Base-by-base conservation (phyloP, 2,888 invertebrate genomes). In the Diloba caeruleocephala region DNA sequence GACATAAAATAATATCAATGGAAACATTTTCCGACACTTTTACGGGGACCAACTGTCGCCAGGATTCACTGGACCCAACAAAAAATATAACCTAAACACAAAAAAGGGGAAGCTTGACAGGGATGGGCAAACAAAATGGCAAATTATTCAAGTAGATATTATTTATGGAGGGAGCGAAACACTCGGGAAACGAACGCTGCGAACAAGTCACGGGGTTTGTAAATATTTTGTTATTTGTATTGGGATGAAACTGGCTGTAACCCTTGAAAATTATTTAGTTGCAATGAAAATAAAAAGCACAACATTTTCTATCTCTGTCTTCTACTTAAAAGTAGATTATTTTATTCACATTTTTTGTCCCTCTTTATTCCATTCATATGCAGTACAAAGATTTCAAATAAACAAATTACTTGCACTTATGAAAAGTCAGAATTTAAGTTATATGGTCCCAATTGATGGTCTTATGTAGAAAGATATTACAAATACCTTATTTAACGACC, bases 81-180 rank as follows among this genome's bases (percentile, higher is more conserved):
- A 42, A 53, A 44, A 58, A 51, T 38, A 59, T 13, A 37, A 21
- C 14, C n/a, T 7, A 17, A 42, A 29, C 9, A 14, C 25, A 1
- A 38, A 34, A 42, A 36, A 52, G 34, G 3, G 23, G 0, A 26
- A 14, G n/a, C 60, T 44, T 31, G 36, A 41, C 48, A 37, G 17
- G 26, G 17, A 32, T 28, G 36, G 29, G 39, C 29, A 46, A 7
- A 65, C 38, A 65, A 69, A 59, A 56, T 58, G 49, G 49, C 33
- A 53, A 60, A 71, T 73, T 70, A 76, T 74, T 70, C 68, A 75
- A 54, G 53, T 51, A 48, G 51, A 68, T 55, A 56, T 69, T 74
- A 76, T 75, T 74, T 71, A 75, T 76, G 60, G 39, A 58, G 38
- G 50, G 44, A 41, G 2, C 6, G 5, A 45, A 59, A 60, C 58